Evolutionary conservation across 1,140 invertebrate species (phyloP).

Genomic region (Tetranychus cinnabarinus): DNA sequence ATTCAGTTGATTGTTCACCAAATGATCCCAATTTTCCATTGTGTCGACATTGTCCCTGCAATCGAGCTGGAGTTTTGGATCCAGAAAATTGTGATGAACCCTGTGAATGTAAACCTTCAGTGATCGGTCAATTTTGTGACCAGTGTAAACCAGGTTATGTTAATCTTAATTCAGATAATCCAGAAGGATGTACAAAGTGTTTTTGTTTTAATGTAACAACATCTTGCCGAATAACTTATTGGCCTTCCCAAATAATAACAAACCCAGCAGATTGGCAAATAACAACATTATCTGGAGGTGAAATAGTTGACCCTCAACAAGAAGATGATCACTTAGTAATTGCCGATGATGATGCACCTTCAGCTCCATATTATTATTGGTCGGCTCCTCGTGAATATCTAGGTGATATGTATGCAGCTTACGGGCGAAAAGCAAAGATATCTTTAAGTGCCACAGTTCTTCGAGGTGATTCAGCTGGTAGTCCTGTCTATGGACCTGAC

Average conservation of each 20-base stretch:
- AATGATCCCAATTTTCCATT: too few species aligned
- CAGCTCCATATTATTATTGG: constrained; percentile 52
- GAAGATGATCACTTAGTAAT: constrained; percentile 17
- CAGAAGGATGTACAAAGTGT: constrained; percentile 57
- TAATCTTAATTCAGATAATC: constrained; percentile 39
- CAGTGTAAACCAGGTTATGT: constrained; percentile 54
- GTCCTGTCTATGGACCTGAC: constrained; percentile 54
- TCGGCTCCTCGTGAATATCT: constrained; percentile 39
- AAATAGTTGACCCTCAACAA: constrained; percentile 14
- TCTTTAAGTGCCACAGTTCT: constrained; percentile 58
- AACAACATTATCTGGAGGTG: constrained; percentile 2
- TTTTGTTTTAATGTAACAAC: constrained; percentile 47
- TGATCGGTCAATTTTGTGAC: constrained; percentile 52
- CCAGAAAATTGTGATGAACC: background rate
- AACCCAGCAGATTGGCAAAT: background rate
- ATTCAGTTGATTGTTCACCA: too few species aligned
- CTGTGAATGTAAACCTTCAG: constrained; percentile 56
- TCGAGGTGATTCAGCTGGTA: constrained; percentile 63
- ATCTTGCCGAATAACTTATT: background rate
- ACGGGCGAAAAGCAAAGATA: constrained; percentile 54
- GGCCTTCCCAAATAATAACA: background rate
- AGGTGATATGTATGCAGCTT: constrained; percentile 36
- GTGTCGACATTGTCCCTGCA: background rate
- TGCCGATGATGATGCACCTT: constrained; percentile 31
- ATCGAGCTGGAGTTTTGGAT: background rate